Percentiles rank a stretch among this genome's conserved stretches.
Evolutionary conservation across 2,888 invertebrate species (phyloP).

Genomic region (Eupithecia abbreviata): DNA sequence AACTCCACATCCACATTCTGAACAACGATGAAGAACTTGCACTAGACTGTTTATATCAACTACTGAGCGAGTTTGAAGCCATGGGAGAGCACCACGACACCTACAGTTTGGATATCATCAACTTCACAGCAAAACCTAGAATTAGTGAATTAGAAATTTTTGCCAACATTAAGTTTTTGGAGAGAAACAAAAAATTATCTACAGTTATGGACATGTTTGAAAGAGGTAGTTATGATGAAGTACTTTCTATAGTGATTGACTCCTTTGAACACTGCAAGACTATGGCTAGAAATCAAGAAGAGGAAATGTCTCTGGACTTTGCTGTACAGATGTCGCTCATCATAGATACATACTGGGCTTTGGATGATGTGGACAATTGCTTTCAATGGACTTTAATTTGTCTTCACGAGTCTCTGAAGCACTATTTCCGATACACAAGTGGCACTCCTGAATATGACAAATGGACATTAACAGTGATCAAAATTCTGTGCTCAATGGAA

Average conservation of each 20-base stretch:
- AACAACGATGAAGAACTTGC: conserved; percentile 74
- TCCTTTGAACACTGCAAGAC: conserved; percentile 85
- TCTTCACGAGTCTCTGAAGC: conserved; percentile 88
- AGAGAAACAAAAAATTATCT: conserved; percentile 83
- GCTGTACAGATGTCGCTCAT: conserved; percentile 85
- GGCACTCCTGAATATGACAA: conserved; percentile 75
- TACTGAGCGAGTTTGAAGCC: conserved; percentile 73
- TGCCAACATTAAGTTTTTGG: conserved; percentile 70
- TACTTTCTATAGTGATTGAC: conserved; percentile 86
- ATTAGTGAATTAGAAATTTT: conserved; percentile 69
- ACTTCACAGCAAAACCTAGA: conserved; percentile 71
- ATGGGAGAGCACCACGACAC: conserved; percentile 70
- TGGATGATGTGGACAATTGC: conserved; percentile 85
- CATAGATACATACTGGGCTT: conserved; percentile 86
- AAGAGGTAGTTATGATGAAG: conserved; percentile 85
- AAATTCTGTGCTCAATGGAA: conserved; percentile 76
- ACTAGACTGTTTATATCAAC: conserved; percentile 73
- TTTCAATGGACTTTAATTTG: conserved; percentile 91
- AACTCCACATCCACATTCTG: conserved; percentile 71
- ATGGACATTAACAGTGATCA: conserved; percentile 75
- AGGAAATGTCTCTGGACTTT: conserved; percentile 80
- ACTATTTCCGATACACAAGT: conserved; percentile 81
- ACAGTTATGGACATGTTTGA: conserved; percentile 88
- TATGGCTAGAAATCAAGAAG: conserved; percentile 72
- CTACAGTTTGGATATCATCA: conserved; percentile 63